Conservation (phyloP, 1,140 invertebrate genomes). For the Lutraria rhynchaena region DNA sequence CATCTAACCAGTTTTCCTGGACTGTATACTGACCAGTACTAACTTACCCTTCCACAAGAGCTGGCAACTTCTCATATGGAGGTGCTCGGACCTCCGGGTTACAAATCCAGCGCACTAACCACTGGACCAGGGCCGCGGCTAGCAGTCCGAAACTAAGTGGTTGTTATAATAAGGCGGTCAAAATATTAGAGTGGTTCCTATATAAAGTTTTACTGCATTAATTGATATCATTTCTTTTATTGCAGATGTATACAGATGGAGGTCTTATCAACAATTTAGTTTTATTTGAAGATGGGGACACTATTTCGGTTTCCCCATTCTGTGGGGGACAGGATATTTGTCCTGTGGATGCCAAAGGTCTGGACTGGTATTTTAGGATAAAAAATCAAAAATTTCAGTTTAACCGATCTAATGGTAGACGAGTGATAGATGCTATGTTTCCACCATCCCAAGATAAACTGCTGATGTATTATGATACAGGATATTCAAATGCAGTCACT, state of each 20-base stretch:
- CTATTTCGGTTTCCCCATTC: slow-evolving; percentile 82
- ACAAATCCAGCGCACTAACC: too few relatives aligned
- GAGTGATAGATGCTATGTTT: slow-evolving; percentile 81
- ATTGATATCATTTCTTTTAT: slow-evolving; percentile 48
- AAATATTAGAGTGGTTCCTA: too few relatives aligned
- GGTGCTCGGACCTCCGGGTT: too few relatives aligned
- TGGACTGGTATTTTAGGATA: slow-evolving; percentile 62
- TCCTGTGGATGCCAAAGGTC: slow-evolving; percentile 69
- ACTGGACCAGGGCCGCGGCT: too few relatives aligned
- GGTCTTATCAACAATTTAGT: slow-evolving; percentile 82
- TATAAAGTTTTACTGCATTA: too few relatives aligned
- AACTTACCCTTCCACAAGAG: too few relatives aligned
- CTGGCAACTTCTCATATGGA: too few relatives aligned
- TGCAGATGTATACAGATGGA: slow-evolving; percentile 82
- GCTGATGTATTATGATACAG: slow-evolving; percentile 78
- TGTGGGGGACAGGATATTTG: slow-evolving; percentile 77
- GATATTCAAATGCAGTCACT: slow-evolving; percentile 79
- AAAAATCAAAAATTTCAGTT: slow-evolving; percentile 78
- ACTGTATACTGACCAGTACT: too few relatives aligned
- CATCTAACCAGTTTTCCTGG: too few relatives aligned
- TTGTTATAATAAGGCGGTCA: too few relatives aligned
- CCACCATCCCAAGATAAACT: slow-evolving; percentile 77
- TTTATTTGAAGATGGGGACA: slow-evolving; percentile 78
- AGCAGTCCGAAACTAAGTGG: too few relatives aligned
- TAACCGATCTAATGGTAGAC: slow-evolving; percentile 78